Evolutionary conservation across 1,140 invertebrate genomes (phyloP).

Genomic region (Apocrypta bakeri): DNA sequence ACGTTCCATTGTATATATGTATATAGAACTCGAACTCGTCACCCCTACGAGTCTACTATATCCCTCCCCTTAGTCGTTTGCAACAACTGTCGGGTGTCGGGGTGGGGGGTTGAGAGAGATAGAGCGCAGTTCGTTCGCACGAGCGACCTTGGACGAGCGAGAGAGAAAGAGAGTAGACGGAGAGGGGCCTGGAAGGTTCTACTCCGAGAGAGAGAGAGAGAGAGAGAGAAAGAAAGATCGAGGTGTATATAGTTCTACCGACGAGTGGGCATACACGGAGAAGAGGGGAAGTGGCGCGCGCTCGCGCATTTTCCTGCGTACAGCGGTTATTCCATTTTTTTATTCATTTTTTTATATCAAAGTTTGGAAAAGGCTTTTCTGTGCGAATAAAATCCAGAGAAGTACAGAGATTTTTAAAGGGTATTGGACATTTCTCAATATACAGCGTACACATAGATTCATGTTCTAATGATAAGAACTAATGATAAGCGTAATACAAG

Average conservation of each 20-base stretch:
- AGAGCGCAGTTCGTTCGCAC: conserved; percentile 47
- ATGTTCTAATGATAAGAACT: too few species aligned
- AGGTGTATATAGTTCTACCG: neutral
- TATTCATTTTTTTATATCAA: neutral
- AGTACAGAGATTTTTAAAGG: neutral
- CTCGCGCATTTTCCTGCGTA: neutral
- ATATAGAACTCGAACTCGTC: neutral
- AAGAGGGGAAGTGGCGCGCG: conserved; percentile 1
- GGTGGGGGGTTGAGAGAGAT: conserved; percentile 43
- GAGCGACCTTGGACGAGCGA: conserved; percentile 46
- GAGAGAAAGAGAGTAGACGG: conserved; percentile 42
- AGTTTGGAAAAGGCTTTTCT: neutral
- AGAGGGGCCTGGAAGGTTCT: conserved; percentile 49
- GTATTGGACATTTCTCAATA: too few species aligned
- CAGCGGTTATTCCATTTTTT: neutral
- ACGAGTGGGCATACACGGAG: neutral
- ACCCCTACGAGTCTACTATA: neutral
- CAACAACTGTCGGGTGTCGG: conserved; percentile 30
- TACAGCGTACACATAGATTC: too few species aligned
- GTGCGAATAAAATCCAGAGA: neutral
- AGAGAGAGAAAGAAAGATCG: neutral
- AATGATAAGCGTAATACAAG: too few species aligned
- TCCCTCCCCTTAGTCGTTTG: conserved; percentile 34
- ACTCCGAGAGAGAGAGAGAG: neutral
- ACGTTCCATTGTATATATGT: neutral